Base-by-base conservation (phyloP, 2,113 vertebrate genomes). In the Nanger granti region DNA sequence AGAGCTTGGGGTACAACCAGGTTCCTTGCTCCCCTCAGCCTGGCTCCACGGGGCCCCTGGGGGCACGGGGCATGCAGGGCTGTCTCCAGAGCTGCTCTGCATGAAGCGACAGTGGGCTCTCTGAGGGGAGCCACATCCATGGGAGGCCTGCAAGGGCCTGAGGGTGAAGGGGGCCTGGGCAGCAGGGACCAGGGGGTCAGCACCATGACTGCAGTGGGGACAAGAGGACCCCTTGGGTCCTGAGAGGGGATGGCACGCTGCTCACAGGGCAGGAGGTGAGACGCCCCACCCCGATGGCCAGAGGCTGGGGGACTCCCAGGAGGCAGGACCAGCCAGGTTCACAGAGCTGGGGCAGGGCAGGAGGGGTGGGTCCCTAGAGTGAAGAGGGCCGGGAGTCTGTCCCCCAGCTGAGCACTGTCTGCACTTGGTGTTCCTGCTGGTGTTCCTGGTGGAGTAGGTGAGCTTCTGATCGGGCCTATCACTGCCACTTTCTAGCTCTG, bases 1-100 rank as follows among this genome's bases (percentile, higher is more conserved):
- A 13, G 11, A n/a, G 5, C 18, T 12, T 37, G 26, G 9, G 10
- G 8, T 8, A 2, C 2, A 49, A 4, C 11, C 29, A 2, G 2
- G 13, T 4, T 37, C 20, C 66, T 37, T 37, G 20, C n/a, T 73
- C n/a, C n/a, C 34, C 11, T 4, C 18, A n/a, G 4, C 22, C 5
- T 8, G 31, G 2, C 29, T 18, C 5, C 18, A 28, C 7, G 2
- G 29, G 28, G 76, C 7, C 54, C 11, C 34, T 2, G 52, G 54
- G 20, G 34, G 34, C 3, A 0, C 0, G 0, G 18, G 60, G 28
- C 37, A 47, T 31, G 60, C n/a, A 20, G 60, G 3, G 28, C 20
- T 24, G n/a, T 5, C 57, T 6, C 28, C 22, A 0, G 54, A 83
- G 57, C 31, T 4, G 34, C 20, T 4, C 3, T 11, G 14, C 5